These are phyloP conservation scores for Hirtodrosophila confusa DNA, from an alignment of 2,888 invertebrate genomes.

Conservation along the genomic window DNA sequence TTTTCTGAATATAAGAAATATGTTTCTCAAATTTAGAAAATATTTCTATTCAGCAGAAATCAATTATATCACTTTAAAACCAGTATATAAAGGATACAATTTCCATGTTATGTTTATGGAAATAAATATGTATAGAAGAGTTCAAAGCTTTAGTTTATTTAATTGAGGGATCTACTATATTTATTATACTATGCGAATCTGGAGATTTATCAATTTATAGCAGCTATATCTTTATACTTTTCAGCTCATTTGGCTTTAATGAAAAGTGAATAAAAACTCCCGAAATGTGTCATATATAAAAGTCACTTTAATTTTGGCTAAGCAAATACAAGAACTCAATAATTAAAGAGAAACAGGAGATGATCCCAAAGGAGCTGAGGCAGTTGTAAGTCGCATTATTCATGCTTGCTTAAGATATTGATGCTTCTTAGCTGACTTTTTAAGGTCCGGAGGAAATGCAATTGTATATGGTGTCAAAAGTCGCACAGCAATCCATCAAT, in stretches of 20 bases:
- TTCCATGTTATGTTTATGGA: too few relatives aligned
- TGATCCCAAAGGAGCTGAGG: slow-evolving; percentile 16
- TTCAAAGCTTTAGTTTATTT: slow-evolving; percentile 1
- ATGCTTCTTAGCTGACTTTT: slow-evolving; percentile 15
- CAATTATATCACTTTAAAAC: too few relatives aligned
- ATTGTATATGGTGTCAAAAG: slow-evolving; percentile 80
- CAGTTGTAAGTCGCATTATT: slow-evolving; percentile 50
- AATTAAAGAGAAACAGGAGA: not conserved
- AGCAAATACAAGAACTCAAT: slow-evolving; percentile 10
- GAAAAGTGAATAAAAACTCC: slow-evolving; percentile 31
- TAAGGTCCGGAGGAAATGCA: slow-evolving; percentile 40
- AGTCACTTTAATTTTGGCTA: slow-evolving; percentile 22
- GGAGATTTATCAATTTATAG: not conserved
- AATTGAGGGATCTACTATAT: slow-evolving; percentile 29
- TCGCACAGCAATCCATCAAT: slow-evolving; percentile 83
- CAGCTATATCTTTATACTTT: slow-evolving; percentile 21
- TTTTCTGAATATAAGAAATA: too few relatives aligned
- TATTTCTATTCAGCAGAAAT: too few relatives aligned
- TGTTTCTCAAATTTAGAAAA: too few relatives aligned
- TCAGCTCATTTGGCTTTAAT: slow-evolving; percentile 27
- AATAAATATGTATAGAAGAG: too few relatives aligned
- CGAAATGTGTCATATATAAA: slow-evolving; percentile 37
- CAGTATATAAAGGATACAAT: too few relatives aligned
- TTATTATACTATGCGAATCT: not conserved
- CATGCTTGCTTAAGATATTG: slow-evolving; percentile 55